Evolutionary conservation across 2,797 vertebrate genomes (phyloP).

Genomic region (Harpagifer antarcticus): DNA sequence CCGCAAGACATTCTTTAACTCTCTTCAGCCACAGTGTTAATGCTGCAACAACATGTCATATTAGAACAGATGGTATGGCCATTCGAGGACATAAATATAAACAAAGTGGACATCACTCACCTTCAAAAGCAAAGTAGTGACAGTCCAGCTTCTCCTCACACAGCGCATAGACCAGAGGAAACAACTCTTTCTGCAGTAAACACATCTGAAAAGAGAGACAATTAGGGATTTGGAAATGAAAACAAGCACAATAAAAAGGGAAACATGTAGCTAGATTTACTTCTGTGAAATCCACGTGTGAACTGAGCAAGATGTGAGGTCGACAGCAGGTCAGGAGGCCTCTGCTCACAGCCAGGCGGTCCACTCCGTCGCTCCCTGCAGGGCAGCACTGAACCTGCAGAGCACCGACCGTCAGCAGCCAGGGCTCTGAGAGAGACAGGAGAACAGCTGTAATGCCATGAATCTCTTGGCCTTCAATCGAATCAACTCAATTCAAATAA

Average conservation of each 20-base stretch:
- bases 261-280: conserved; percentile 58
- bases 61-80: conserved; percentile 5
- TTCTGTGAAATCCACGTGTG: conserved; percentile 47
- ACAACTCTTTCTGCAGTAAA: conserved; percentile 86
- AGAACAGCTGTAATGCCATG: not conserved
- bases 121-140: conserved; percentile 90
- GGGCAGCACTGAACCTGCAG: conserved; percentile 72
- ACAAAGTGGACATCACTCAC: conserved; percentile 68
- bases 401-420: conserved; percentile 78
- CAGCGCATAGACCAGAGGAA: conserved; percentile 82
- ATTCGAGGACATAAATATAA: conserved; percentile 2
- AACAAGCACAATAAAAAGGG: not conserved
- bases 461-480: not conserved
- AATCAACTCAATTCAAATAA: no score
- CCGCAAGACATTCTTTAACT: conserved; percentile 80
- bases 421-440: conserved; percentile 67
- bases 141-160: conserved; percentile 85
- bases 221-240: not conserved
- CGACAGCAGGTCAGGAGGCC: conserved; percentile 90
- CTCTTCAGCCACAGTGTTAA: conserved; percentile 89
- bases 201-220: conserved; percentile 72
- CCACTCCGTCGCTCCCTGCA: conserved; percentile 73
- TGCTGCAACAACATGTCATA: conserved; percentile 76
- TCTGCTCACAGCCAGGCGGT: conserved; percentile 83
- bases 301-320: conserved; percentile 81